These are phyloP conservation scores for Plotosus lineatus DNA, from an alignment of 2,113 vertebrate genomes.

Conservation along the genomic window DNA sequence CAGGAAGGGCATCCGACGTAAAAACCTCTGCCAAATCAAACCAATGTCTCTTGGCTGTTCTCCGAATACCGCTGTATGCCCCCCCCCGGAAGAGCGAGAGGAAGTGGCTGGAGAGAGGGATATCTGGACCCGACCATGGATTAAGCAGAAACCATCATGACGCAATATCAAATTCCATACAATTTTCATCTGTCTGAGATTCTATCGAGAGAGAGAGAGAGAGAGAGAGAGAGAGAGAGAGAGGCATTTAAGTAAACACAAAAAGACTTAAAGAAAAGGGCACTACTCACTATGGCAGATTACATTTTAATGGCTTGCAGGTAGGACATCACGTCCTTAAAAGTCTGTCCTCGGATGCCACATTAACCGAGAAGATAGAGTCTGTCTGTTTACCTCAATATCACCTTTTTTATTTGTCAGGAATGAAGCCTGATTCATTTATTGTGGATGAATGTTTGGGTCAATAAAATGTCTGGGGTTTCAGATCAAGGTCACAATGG, in stretches of 20 bases:
- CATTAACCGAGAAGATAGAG: constrained; percentile 23
- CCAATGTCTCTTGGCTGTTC: no score
- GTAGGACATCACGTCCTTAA: constrained; percentile 27
- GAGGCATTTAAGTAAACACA: constrained; percentile 25
- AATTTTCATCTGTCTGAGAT: constrained; percentile 5
- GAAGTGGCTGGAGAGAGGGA: no score
- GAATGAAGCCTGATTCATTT: constrained; percentile 1
- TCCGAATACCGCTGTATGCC: no score
- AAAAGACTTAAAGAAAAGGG: constrained; percentile 21
- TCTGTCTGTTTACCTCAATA: constrained; percentile 32
- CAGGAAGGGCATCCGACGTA: no score
- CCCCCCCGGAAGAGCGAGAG: no score
- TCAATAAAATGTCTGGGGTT: not conserved
- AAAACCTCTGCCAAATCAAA: no score
- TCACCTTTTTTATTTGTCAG: constrained; percentile 13
- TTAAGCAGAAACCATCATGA: no score
- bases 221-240: not conserved
- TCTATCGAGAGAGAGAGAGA: not conserved
- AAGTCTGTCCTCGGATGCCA: constrained; percentile 36
- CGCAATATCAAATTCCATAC: not conserved
- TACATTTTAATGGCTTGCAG: constrained; percentile 39
- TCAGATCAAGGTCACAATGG: not conserved
- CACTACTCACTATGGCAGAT: constrained; percentile 10
- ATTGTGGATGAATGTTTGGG: not conserved
- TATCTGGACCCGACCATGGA: no score